Evolutionary conservation across 1,140 invertebrate genomes (phyloP).

Genomic region (Aphis craccivora): DNA sequence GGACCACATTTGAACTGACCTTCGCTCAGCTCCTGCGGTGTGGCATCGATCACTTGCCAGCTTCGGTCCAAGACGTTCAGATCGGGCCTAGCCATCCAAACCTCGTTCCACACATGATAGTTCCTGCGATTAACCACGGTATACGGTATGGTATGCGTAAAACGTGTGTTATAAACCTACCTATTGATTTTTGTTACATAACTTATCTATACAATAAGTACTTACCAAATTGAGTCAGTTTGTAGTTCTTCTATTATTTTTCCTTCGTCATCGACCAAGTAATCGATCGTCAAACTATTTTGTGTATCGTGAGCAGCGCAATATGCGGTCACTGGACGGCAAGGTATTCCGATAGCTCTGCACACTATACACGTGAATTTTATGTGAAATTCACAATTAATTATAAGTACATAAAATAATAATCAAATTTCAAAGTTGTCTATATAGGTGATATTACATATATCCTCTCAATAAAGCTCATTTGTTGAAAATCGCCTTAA

Average conservation of each 20-base stretch:
- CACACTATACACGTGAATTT: constrained; percentile 71
- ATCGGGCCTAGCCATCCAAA: constrained; percentile 90
- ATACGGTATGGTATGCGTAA: neutral
- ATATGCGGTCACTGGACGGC: constrained; percentile 85
- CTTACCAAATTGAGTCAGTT: constrained; percentile 84
- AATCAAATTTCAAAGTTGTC: neutral
- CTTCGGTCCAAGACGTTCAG: constrained; percentile 77
- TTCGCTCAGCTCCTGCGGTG: constrained; percentile 87
- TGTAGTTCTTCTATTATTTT: constrained; percentile 81
- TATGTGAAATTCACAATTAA: neutral
- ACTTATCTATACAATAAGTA: neutral
- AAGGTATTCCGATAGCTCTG: constrained; percentile 85
- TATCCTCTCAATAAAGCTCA: too few relatives aligned
- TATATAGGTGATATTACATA: neutral
- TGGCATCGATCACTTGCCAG: constrained; percentile 93
- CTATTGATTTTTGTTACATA: neutral
- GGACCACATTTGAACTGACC: constrained; percentile 85
- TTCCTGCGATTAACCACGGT: constrained; percentile 68
- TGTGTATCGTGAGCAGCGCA: constrained; percentile 92
- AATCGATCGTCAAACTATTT: constrained; percentile 87
- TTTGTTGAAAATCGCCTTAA: too few relatives aligned
- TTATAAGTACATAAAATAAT: neutral
- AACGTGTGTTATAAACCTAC: neutral
- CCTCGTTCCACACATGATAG: constrained; percentile 96
- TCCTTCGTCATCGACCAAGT: constrained; percentile 83